Conservation (phyloP, 2,113 vertebrate genomes). For the Ageneiosus marmoratus region DNA sequence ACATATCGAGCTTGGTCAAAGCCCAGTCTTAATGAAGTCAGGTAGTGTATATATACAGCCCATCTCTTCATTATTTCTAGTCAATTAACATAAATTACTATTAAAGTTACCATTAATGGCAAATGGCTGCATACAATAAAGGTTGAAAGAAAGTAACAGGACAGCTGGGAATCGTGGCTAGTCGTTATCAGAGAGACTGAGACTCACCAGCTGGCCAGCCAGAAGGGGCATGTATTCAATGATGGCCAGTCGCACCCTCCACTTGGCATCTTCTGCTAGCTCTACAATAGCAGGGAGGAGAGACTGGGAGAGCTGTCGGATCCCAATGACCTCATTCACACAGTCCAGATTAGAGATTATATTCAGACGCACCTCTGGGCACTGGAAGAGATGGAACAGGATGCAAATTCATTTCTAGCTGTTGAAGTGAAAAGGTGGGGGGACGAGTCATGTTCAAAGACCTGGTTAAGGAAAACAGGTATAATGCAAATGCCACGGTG, state of each 20-base stretch:
- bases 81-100: not conserved
- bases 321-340: conserved; percentile 89
- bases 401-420: not conserved
- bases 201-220: conserved; percentile 86
- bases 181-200: not conserved
- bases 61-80: not conserved
- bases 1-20: not conserved
- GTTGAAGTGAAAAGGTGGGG: not conserved
- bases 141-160: not conserved
- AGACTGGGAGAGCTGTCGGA: conserved; percentile 87
- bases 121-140: not conserved
- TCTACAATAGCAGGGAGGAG: conserved; percentile 88
- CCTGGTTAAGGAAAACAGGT: not conserved
- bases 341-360: conserved; percentile 91
- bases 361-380: conserved; percentile 88
- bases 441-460: not conserved
- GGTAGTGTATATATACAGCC: not conserved
- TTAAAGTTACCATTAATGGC: not conserved
- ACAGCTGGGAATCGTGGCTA: not conserved
- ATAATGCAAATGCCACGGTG: conserved; percentile 26
- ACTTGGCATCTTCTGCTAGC: conserved; percentile 87
- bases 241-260: conserved; percentile 87
- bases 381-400: conserved; percentile 63
- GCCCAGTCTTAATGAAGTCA: not conserved
- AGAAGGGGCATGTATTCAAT: conserved; percentile 91